Conservation (phyloP, 2,797 vertebrate genomes). For the Sebastes taczanowskii region DNA sequence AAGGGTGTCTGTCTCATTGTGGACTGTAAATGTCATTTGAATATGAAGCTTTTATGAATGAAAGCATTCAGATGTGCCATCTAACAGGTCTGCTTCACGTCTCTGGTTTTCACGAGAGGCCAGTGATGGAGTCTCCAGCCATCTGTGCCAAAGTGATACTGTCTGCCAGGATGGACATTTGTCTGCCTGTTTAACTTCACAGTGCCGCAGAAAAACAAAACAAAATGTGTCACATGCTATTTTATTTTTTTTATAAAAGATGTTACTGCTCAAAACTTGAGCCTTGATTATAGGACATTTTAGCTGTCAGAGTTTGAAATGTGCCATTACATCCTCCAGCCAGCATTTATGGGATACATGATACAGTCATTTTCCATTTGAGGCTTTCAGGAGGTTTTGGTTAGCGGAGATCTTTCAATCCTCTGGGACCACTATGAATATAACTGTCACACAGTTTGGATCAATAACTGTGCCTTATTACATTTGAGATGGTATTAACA, state of each 20-base stretch:
- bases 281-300: too few relatives aligned
- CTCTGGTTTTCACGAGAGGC: neutral
- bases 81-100: neutral
- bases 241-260: neutral
- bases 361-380: neutral
- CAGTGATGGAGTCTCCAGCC: neutral
- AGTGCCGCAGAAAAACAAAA: neutral
- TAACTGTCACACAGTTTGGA: neutral
- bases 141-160: constrained; percentile 1
- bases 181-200: constrained; percentile 5
- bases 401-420: neutral
- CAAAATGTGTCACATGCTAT: neutral
- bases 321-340: neutral
- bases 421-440: neutral
- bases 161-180: constrained; percentile 13
- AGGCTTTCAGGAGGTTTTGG: neutral
- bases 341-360: neutral
- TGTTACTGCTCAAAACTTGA: neutral
- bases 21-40: neutral
- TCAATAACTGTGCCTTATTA: too few relatives aligned
- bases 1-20: neutral
- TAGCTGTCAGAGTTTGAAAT: neutral
- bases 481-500: too few relatives aligned
- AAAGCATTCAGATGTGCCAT: neutral
- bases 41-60: neutral